Conservation (phyloP, 2,888 invertebrate genomes). For the Amblyjoppa fuscipennis region DNA sequence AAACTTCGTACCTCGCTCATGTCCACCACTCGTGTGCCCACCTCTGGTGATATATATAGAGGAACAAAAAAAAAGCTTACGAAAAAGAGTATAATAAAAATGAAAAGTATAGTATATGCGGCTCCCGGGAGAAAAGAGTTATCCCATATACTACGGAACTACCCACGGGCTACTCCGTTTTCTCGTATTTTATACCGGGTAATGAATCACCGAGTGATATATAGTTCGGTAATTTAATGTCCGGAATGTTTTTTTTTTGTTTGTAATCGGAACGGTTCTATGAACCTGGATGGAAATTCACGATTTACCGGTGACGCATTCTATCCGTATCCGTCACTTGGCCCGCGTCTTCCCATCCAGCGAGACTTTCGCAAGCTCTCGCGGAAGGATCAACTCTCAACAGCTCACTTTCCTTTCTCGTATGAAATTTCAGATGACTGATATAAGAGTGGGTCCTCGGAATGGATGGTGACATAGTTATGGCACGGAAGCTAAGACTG, state of each 20-base stretch:
- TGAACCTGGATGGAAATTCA: not conserved
- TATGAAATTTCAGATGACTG: constrained; percentile 62
- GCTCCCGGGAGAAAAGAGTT: constrained; percentile 39
- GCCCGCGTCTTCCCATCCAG: not conserved
- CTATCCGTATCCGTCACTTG: not conserved
- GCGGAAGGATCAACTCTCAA: constrained; percentile 18
- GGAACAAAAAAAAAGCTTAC: constrained; percentile 29
- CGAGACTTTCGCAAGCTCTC: constrained; percentile 13
- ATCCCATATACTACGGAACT: constrained; percentile 43
- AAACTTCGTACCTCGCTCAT: constrained; percentile 50
- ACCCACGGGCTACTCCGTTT: constrained; percentile 24
- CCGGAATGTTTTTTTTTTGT: not conserved
- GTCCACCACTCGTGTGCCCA: constrained; percentile 39
- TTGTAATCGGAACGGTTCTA: not conserved
- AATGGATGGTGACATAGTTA: constrained; percentile 40
- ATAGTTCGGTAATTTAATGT: constrained; percentile 28
- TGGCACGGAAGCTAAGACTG: constrained; percentile 12
- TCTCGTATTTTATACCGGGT: constrained; percentile 17
- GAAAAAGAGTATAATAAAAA: constrained; percentile 47
- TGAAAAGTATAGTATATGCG: constrained; percentile 42
- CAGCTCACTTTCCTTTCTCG: constrained; percentile 38
- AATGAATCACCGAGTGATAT: constrained; percentile 37
- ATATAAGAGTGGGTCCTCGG: constrained; percentile 27
- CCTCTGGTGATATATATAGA: constrained; percentile 36
- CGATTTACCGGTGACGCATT: not conserved